Evolutionary conservation across 2,113 vertebrate species (phyloP), one percentile per base, ranked within the genome.

Genomic region (Neogobius melanostomus): DNA sequence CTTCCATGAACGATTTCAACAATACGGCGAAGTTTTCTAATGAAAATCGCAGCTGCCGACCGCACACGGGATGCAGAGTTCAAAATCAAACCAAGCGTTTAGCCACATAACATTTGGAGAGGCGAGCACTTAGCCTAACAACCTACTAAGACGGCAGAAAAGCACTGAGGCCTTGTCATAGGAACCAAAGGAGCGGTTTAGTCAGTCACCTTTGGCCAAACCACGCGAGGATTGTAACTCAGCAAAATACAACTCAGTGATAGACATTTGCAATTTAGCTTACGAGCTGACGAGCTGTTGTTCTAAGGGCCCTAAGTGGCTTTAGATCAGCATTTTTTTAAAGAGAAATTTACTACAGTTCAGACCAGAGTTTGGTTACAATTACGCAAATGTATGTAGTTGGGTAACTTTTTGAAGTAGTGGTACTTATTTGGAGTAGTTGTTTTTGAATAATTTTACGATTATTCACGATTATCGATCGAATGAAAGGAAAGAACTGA

Each of bases 1-100:
- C 48, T 66, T 71, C 76, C 70, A 64, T 5, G 50, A 80, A 74
- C 14, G 72, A 64, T 71, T 72, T 66, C 54, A 72, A 67, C 16
- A 64, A 82, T 68, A 15, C 0, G 10, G 14, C 36, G 57, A 64
- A 45, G 53, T 77, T 66, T 74, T 5, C 28, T 49, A 64, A 70
- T 47, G 69, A 67, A 69, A 68, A 68, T 66, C 47, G 82, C 79
- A 73, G 68, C 70, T 56, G 68, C 6, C 7, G 57, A 83, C 82
- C 80, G 14, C 82, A 83, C 8, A 67, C 78, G 71, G 73, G 71
- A 79, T 56, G 60, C 50, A 12, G 79, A 68, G 65, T 75, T 74
- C 56, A 3, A 68, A 72, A 67, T 72, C 60, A 81, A 84, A 76
- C 73, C 77, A 6, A 60, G 75, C 48, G 5, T 68, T 64, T 49